Evolutionary conservation across 2,888 invertebrate genomes (phyloP), one percentile per base, ranked within the genome.

Genomic region (Chorisops tibialis): DNA sequence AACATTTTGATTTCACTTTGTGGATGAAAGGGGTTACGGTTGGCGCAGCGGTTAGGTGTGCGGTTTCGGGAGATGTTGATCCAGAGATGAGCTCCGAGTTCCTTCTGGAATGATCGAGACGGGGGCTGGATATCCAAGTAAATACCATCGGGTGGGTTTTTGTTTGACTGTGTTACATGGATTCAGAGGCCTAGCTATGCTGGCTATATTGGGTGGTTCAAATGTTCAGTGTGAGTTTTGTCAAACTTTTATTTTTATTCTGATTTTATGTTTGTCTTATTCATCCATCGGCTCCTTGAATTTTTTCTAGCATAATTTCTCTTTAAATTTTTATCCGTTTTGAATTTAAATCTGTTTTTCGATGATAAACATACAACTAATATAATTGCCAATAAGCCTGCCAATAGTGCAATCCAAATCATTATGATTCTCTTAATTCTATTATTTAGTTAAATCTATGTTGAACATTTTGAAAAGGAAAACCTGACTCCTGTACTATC

Each of bases 141-240:
- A 54, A 54, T 54, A 41, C 54, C 18, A 21, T 18, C 50, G 38
- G 12, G 9, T 59, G 38, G n/a, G n/a, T n/a, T 30, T 60, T 50
- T 21, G 39, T 48, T 48, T 37, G 47, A n/a, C 38, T 16, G 24
- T 47, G 48, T 48, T 18, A 48, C 47, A 59, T 48, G 47, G 38
- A 48, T 35, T 47, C 35, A 47, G n/a, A n/a, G 59, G 47, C 47
- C 37, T 48, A 37, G 47, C 21, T 47, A 48, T 16, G 37, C 39
- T 49, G 59, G 59, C 24, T 45, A 52, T 35, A 47, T 49, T 47
- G 61, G 45, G 61, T 61, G 61, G 61, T 52, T 61, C 38, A 43
- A 16, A 35, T 52, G 52, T 61, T 41, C 39, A 52, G 45, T 52
- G 61, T 61, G 49, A 52, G 43, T 60, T 52, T 52, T 41, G 41